A percentile compares a stretch with the other conserved stretches of the same genome.
Evolutionary conservation across 2,113 vertebrate genomes (phyloP).

Genomic region (Hipposideros armiger): DNA sequence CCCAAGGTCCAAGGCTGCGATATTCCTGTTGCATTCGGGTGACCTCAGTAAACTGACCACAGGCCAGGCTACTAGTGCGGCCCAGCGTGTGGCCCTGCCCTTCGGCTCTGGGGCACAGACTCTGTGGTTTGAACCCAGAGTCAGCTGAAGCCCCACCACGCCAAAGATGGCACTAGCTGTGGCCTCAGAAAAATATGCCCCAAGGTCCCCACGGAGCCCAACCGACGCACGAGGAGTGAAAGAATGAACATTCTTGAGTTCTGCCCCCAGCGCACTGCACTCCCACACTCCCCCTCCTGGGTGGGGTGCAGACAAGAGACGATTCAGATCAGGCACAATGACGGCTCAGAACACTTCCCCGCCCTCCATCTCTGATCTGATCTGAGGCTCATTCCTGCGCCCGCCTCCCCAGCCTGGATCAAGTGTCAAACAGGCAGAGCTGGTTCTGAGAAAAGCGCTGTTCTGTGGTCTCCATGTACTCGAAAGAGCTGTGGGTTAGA

Average conservation of each 20-base stretch:
- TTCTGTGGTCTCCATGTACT: background rate
- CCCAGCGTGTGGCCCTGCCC: too few relatives aligned
- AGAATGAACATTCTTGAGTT: background rate
- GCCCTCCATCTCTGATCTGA: rapidly evolving
- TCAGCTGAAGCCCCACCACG: background rate
- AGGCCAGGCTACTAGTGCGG: rapidly evolving
- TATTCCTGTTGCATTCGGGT: rapidly evolving
- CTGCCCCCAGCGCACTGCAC: background rate
- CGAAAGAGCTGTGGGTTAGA: background rate
- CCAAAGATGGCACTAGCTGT: background rate
- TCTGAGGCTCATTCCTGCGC: background rate
- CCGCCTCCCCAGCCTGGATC: background rate
- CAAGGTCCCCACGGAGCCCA: background rate
- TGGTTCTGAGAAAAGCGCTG: background rate
- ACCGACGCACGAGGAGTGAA: background rate
- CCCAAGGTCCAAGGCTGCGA: background rate
- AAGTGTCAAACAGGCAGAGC: background rate
- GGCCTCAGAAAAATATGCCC: background rate
- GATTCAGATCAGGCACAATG: background rate
- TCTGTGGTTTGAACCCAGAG: background rate
- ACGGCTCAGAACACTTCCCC: background rate
- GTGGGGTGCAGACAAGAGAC: background rate
- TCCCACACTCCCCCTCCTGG: background rate
- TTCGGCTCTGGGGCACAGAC: background rate
- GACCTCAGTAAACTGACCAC: background rate